Base-by-base conservation (phyloP, 2,888 invertebrate genomes). In the Diadegma fenestrale region DNA sequence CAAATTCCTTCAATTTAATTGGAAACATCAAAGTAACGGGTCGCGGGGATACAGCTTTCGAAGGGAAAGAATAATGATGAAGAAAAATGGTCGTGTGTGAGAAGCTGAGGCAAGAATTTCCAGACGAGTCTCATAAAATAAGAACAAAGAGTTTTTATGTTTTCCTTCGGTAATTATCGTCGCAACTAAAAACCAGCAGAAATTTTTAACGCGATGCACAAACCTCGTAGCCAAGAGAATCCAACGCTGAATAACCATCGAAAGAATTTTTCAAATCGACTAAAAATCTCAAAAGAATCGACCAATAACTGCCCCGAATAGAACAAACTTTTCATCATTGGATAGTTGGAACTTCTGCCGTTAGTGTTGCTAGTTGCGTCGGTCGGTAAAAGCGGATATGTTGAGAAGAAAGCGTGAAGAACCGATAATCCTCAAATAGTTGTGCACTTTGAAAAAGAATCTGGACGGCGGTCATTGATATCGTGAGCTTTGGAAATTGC, bases 1-100 rank as follows among this genome's bases (percentile, higher is more conserved):
- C 88, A 92, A 92, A 93, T 94, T 93, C 93, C 91, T 93, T 93
- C 94, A 93, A 93, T 94, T 93, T 93, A 94, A 93, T 93, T 93
- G 93, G 93, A 91, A 91, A 94, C 93, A 94, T 94, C 94, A 94
- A 94, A 94, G 94, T 92, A 91, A 88, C 90, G 90, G 85, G 90
- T 88, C 89, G 91, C 89, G 91, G 89, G 87, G 90, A 90, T 89
- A 89, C 8, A 45, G 66, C 87, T 58, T 5, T 58, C 58, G 83
- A 80, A 80, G 63, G 73, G 78, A 85, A 80, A 85, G 89, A 85
- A 84, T 82, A 85, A 87, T 80, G 84, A 86, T 87, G 78, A 37
- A 48, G 78, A 71, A 77, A 51, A 73, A 80, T 37, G 51, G 45
- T 58, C 43, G 22, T 61, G 61, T 12, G 69, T 30, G 37, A 45